A percentile compares a stretch with the other conserved stretches of the same genome.
phyloP scores from a whole-genome alignment of 2,113 vertebrate species.

The Microcebus tavaratra region DNA sequence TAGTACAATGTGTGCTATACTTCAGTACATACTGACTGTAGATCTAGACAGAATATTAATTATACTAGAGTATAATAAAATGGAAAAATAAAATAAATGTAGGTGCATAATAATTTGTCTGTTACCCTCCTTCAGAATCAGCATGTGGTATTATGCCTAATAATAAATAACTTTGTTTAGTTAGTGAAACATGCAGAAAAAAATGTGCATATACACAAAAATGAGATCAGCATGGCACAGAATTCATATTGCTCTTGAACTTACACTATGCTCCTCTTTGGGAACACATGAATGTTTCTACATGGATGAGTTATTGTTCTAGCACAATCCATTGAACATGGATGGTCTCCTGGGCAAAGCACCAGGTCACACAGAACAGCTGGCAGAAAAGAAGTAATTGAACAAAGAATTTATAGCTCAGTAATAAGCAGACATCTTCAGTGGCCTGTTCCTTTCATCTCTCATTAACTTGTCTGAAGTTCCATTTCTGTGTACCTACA shows the following conservation, averaged over 20 bases:
- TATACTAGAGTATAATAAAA: not conserved
- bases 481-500: not conserved
- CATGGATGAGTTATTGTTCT: not conserved
- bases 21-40: not conserved
- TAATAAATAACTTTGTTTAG: not conserved
- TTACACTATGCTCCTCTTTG: not conserved
- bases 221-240: not conserved
- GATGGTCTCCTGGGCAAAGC: not conserved
- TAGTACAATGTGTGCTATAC: not conserved
- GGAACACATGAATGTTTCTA: not conserved
- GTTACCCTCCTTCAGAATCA: not conserved
- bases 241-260: not conserved
- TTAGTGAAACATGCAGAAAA: not conserved
- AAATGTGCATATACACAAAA: not conserved
- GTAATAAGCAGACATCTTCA: conserved; percentile 58
- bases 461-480: conserved; percentile 45
- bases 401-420: conserved; percentile 48
- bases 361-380: not conserved
- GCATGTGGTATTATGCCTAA: not conserved
- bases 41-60: not conserved
- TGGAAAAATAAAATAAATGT: not conserved
- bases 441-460: conserved; percentile 19
- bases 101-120: not conserved
- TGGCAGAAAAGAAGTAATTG: conserved; percentile 61
- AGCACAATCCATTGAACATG: not conserved